These are phyloP conservation scores for Heliconius congener DNA, from an alignment of 1,140 invertebrate genomes.

Conservation along the genomic window DNA sequence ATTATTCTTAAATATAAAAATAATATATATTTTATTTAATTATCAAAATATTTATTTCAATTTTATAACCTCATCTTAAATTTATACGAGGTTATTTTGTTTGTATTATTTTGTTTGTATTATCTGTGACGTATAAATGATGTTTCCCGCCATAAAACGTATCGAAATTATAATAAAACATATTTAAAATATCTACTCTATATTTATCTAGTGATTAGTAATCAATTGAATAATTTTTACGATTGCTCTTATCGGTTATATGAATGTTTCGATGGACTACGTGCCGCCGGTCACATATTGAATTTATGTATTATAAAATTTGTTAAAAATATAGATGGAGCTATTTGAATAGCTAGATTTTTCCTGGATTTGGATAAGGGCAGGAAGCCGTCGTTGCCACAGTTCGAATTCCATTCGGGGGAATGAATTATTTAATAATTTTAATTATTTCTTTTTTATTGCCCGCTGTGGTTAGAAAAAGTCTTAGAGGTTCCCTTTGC, in stretches of 20 bases:
- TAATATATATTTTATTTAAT: no score
- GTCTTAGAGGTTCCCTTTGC: no score
- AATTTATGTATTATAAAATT: not conserved
- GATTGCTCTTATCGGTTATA: constrained; percentile 35
- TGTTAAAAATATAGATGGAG: not conserved
- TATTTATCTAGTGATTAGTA: constrained; percentile 19
- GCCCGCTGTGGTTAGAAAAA: no score
- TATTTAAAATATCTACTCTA: not conserved
- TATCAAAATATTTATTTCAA: no score
- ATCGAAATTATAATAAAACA: not conserved
- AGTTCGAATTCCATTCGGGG: no score
- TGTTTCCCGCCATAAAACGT: constrained; percentile 7
- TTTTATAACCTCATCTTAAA: not conserved
- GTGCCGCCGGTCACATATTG: constrained; percentile 32
- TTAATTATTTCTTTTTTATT: no score
- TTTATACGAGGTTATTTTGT: not conserved
- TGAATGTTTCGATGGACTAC: constrained; percentile 28
- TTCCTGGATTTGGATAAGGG: no score
- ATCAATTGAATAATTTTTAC: constrained; percentile 35
- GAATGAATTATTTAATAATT: no score
- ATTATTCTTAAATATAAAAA: no score
- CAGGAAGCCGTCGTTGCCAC: no score
- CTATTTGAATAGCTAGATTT: not conserved
- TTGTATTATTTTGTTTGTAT: not conserved
- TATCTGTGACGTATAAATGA: not conserved